Evolutionary conservation across 2,113 vertebrate species (phyloP).

Genomic region (Trachemys scripta): DNA sequence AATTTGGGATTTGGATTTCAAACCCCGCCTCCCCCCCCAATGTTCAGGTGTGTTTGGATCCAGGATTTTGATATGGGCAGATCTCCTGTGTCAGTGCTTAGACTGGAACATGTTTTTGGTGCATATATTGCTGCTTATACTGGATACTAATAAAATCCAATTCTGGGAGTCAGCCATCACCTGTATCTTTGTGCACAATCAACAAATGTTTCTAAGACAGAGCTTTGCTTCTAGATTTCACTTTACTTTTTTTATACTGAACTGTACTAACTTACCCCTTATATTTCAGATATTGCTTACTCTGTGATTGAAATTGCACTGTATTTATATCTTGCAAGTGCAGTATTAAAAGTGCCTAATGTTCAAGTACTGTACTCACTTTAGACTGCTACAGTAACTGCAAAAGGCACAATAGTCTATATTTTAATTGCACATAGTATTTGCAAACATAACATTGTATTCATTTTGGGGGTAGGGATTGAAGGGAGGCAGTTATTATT

Average conservation of each 20-base stretch:
- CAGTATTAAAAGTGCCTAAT: conserved; percentile 41
- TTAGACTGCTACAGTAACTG: conserved; percentile 25
- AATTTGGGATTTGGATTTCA: background rate
- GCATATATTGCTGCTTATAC: conserved; percentile 7
- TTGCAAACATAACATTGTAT: background rate
- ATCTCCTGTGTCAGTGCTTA: background rate
- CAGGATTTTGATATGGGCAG: conserved; percentile 15
- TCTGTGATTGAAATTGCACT: conserved; percentile 10
- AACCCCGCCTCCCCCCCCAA: background rate
- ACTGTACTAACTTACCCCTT: conserved; percentile 14
- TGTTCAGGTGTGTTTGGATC: background rate
- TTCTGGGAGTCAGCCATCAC: conserved; percentile 19
- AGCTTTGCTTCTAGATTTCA: conserved; percentile 30
- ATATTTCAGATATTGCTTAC: background rate
- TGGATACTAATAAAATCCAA: background rate
- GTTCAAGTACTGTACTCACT: background rate
- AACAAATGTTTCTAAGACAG: conserved; percentile 46
- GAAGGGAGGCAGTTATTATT: conserved; percentile 10
- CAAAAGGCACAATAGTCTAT: conserved; percentile 63
- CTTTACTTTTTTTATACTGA: conserved; percentile 41
- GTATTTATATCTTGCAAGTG: conserved; percentile 48
- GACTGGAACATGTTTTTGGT: conserved; percentile 30
- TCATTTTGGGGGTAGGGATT: conserved; percentile 15
- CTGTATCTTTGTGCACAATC: conserved; percentile 14
- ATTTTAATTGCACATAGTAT: conserved; percentile 22